Evolutionary conservation across 1,140 invertebrate species (phyloP).

Genomic region (Drosophila neocordata): DNA sequence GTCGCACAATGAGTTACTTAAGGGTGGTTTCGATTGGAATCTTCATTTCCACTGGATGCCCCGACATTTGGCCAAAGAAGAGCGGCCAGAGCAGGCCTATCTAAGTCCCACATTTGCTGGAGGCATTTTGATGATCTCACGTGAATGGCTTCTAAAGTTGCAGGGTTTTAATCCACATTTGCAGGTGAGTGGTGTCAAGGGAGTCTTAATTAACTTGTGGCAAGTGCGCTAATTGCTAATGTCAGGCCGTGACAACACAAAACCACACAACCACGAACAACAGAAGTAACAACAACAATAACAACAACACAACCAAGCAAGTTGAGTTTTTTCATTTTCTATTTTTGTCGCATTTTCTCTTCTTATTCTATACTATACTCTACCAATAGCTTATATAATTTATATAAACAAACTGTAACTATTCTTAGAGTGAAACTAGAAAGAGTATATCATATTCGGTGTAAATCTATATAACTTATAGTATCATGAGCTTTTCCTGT

Average conservation of each 20-base stretch:
- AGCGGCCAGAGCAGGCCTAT: constrained; percentile 37
- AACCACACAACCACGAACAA: neutral
- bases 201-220: constrained; percentile 56
- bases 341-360: constrained; percentile 4
- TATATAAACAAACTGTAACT: no score
- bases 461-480: neutral
- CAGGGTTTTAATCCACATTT: constrained; percentile 91
- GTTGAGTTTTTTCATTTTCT: constrained; percentile 1
- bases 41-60: constrained; percentile 98
- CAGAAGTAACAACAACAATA: neutral
- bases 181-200: constrained; percentile 46
- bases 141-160: constrained; percentile 91
- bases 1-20: constrained; percentile 88
- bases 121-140: constrained; percentile 89
- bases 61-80: constrained; percentile 58
- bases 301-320: neutral
- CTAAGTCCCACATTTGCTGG: constrained; percentile 91
- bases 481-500: constrained; percentile 20
- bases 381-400: neutral
- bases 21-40: constrained; percentile 96
- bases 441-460: neutral
- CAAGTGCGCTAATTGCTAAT: constrained; percentile 59
- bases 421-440: neutral
- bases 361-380: neutral
- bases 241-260: constrained; percentile 43